A percentile compares a stretch with the other conserved stretches of the same genome.
Conservation (phyloP, 2,113 vertebrate genomes). For the Mesocricetus auratus region DNA sequence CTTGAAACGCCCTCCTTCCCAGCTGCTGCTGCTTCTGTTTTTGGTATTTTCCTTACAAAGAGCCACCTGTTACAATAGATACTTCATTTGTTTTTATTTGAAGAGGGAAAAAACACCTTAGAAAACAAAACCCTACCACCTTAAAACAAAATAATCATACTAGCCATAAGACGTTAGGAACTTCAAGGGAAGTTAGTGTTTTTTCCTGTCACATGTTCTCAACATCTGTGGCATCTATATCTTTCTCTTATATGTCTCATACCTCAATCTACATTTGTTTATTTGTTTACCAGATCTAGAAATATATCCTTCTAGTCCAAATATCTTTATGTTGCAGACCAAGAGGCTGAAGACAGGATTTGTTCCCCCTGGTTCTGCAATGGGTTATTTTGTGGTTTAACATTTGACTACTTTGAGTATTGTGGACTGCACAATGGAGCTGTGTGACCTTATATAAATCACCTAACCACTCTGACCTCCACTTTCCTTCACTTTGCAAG, state of each 20-base stretch:
- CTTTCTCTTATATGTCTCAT: background rate
- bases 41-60: constrained; percentile 73
- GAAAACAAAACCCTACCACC: background rate
- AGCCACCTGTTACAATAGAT: constrained; percentile 82
- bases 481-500: background rate
- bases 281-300: background rate
- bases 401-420: background rate
- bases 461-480: background rate
- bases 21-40: constrained; percentile 86
- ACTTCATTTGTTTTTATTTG: constrained; percentile 73
- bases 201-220: background rate
- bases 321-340: background rate
- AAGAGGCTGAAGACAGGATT: background rate
- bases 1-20: constrained; percentile 79
- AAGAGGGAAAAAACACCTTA: background rate
- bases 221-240: accelerated
- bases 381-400: background rate
- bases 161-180: constrained; percentile 9
- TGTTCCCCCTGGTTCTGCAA: background rate
- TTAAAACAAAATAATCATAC: constrained; percentile 24
- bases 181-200: background rate
- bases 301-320: background rate
- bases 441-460: background rate
- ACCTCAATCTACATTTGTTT: background rate
- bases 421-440: background rate